These are phyloP conservation scores for Andrena praecox DNA, from an alignment of 2,888 invertebrate species.

Conservation along the genomic window DNA sequence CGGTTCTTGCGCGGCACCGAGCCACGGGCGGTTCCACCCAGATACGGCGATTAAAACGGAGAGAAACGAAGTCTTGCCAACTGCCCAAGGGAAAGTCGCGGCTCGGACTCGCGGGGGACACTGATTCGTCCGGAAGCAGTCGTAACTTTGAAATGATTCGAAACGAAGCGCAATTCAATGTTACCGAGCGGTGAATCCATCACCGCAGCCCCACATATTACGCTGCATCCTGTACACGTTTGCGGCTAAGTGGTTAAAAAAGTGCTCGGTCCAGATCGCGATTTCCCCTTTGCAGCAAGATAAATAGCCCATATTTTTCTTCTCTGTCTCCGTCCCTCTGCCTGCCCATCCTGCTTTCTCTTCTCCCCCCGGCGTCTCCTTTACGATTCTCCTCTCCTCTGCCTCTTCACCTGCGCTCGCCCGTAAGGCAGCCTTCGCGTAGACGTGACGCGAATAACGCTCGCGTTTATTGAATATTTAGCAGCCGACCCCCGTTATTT, in stretches of 20 bases:
- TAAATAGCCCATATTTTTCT: slow-evolving; percentile 55
- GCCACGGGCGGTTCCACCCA: slow-evolving; percentile 1
- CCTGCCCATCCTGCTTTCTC: slow-evolving; percentile 1
- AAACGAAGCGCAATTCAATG: too few relatives aligned
- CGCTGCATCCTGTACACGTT: slow-evolving; percentile 14
- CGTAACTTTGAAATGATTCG: neutral
- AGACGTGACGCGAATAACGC: slow-evolving; percentile 83
- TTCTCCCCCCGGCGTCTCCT: slow-evolving; percentile 15
- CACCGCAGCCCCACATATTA: slow-evolving; percentile 6
- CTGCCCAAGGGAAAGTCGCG: too few relatives aligned
- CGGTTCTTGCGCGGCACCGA: neutral
- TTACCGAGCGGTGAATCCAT: slow-evolving; percentile 32
- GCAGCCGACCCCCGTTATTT: slow-evolving; percentile 73
- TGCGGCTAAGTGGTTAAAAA: neutral
- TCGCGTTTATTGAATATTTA: slow-evolving; percentile 84
- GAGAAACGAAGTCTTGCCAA: slow-evolving; percentile 7
- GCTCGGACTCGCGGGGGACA: too few relatives aligned
- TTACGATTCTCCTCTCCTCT: slow-evolving; percentile 52
- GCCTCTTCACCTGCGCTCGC: slow-evolving; percentile 46
- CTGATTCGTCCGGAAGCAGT: too few relatives aligned
- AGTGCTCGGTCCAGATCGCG: slow-evolving; percentile 4
- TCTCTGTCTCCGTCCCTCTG: neutral
- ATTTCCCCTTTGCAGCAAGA: slow-evolving; percentile 37
- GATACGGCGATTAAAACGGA: slow-evolving; percentile 10
- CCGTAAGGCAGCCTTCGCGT: slow-evolving; percentile 59